Conservation (phyloP, 2,888 invertebrate species). For the Cistogaster globosa region DNA sequence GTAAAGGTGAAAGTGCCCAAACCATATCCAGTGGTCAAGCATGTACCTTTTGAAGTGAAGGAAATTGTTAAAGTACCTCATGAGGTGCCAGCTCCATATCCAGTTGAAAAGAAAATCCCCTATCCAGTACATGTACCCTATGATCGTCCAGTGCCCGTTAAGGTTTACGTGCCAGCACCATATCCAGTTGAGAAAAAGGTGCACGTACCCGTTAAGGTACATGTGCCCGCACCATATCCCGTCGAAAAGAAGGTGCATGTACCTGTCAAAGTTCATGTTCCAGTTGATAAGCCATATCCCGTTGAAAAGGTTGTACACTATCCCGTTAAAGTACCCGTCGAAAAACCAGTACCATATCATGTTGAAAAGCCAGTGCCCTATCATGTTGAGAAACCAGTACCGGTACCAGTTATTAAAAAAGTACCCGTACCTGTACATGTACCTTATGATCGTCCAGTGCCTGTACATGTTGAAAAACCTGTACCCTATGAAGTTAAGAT, state of each 20-base stretch:
- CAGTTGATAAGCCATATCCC: slow-evolving; percentile 89
- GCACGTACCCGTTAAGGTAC: slow-evolving; percentile 89
- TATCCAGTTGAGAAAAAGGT: slow-evolving; percentile 89
- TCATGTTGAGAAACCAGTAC: slow-evolving; percentile 85
- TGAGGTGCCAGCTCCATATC: slow-evolving; percentile 90
- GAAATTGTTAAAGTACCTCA: slow-evolving; percentile 91
- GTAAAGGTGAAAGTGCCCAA: slow-evolving; percentile 88
- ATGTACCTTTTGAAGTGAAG: slow-evolving; percentile 89
- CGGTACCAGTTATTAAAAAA: slow-evolving; percentile 86
- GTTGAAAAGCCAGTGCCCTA: slow-evolving; percentile 88
- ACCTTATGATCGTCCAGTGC: slow-evolving; percentile 85
- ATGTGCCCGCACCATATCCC: slow-evolving; percentile 90
- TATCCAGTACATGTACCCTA: slow-evolving; percentile 89
- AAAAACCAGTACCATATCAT: slow-evolving; percentile 87
- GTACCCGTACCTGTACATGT: slow-evolving; percentile 88
- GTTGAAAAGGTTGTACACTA: slow-evolving; percentile 89
- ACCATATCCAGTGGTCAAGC: slow-evolving; percentile 89
- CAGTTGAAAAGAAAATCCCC: slow-evolving; percentile 90
- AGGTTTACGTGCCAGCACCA: slow-evolving; percentile 86
- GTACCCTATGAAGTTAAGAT: slow-evolving; percentile 90
- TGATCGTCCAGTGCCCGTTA: slow-evolving; percentile 90
- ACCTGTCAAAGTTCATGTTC: slow-evolving; percentile 89
- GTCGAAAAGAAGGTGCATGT: slow-evolving; percentile 86
- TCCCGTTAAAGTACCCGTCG: slow-evolving; percentile 88
- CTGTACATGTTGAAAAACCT: slow-evolving; percentile 89